Conservation (phyloP, 2,888 invertebrate species). For the Caenorhabditis imperialis region DNA sequence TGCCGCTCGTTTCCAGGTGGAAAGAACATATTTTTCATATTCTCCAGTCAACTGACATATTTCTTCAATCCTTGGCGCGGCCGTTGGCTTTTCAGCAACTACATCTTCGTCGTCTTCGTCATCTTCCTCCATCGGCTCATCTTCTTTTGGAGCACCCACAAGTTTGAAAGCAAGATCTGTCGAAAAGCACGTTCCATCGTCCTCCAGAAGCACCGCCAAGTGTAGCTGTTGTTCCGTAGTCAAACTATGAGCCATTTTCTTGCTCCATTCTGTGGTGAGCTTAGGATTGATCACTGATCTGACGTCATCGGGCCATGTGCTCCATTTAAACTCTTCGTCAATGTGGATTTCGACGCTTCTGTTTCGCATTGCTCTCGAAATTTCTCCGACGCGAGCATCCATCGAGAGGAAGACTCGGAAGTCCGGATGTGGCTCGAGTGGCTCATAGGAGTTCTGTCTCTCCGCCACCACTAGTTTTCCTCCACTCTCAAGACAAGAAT, state of each 20-base stretch:
- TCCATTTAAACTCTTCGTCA: slow-evolving; percentile 67
- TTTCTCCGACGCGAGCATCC: slow-evolving; percentile 94
- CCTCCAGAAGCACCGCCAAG: slow-evolving; percentile 50
- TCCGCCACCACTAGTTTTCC: slow-evolving; percentile 92
- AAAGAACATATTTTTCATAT: slow-evolving; percentile 34
- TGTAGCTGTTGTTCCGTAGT: slow-evolving; percentile 52
- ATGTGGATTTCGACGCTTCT: slow-evolving; percentile 92
- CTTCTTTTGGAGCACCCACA: slow-evolving; percentile 21
- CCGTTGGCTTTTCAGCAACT: background rate
- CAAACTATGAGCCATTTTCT: slow-evolving; percentile 7
- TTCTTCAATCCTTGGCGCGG: slow-evolving; percentile 8
- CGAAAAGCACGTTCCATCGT: slow-evolving; percentile 34
- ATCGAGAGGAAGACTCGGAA: slow-evolving; percentile 94
- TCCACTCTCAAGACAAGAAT: slow-evolving; percentile 92
- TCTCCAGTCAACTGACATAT: slow-evolving; percentile 15
- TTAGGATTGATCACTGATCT: slow-evolving; percentile 24
- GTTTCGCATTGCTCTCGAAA: slow-evolving; percentile 98
- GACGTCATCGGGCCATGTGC: slow-evolving; percentile 40
- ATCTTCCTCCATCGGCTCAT: slow-evolving; percentile 41
- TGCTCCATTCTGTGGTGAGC: slow-evolving; percentile 11
- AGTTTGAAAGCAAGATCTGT: slow-evolving; percentile 41
- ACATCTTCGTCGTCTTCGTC: slow-evolving; percentile 16
- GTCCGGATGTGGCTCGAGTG: slow-evolving; percentile 87
- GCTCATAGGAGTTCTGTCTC: slow-evolving; percentile 85
- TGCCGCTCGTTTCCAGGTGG: slow-evolving; percentile 31